Evolutionary conservation across 2,888 invertebrate species (phyloP).

Genomic region (Trachelus stipa): DNA sequence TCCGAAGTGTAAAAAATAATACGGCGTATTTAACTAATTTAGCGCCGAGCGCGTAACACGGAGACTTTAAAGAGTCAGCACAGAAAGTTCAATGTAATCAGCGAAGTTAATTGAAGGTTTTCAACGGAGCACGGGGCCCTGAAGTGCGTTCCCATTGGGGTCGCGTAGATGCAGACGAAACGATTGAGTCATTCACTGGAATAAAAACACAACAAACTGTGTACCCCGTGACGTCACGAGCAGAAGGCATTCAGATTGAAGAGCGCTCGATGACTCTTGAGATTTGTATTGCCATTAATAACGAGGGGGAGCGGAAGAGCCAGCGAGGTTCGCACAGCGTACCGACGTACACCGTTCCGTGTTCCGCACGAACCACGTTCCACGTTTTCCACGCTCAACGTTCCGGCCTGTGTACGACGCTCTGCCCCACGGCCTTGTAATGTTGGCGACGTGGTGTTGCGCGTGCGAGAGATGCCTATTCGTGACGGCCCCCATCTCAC

Average conservation of each 20-base stretch:
- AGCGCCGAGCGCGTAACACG: conserved; percentile 34
- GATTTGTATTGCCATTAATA: conserved; percentile 67
- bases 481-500: conserved; percentile 4
- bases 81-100: conserved; percentile 49
- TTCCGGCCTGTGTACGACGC: not conserved
- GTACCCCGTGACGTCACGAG: conserved; percentile 61
- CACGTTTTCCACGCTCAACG: conserved; percentile 6
- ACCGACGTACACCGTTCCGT: conserved; percentile 10
- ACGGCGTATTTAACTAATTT: conserved; percentile 54
- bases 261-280: conserved; percentile 66
- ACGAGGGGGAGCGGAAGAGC: conserved; percentile 49
- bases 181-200: conserved; percentile 64
- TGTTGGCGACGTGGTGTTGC: not conserved
- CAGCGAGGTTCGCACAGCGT: conserved; percentile 8
- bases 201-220: conserved; percentile 61
- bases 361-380: not conserved
- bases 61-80: conserved; percentile 38
- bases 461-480: conserved; percentile 4
- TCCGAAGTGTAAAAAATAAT: conserved; percentile 13
- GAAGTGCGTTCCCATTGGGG: conserved; percentile 50
- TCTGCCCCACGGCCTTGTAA: conserved; percentile 6
- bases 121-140: conserved; percentile 23
- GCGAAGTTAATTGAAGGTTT: conserved; percentile 60
- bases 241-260: conserved; percentile 67
- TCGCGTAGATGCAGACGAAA: conserved; percentile 39